Evolutionary conservation across 2,113 vertebrate species (phyloP).

Genomic region (Sinocyclocheilus grahami): DNA sequence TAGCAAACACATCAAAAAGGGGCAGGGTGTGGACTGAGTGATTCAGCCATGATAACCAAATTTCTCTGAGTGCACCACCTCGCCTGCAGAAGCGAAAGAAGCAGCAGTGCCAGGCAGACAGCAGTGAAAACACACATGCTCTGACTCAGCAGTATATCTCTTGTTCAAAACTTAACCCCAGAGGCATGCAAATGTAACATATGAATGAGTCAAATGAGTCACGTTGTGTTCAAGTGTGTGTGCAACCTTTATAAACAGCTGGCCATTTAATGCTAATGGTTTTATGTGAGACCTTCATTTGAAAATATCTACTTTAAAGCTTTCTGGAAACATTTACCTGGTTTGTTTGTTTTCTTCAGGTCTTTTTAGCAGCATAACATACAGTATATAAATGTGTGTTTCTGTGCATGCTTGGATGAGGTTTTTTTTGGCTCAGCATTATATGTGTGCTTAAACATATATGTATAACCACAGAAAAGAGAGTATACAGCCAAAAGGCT

Average conservation of each 20-base stretch:
- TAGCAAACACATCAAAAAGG: conserved; percentile 79
- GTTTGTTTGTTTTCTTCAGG: neutral
- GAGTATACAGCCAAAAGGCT: neutral
- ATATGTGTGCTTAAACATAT: neutral
- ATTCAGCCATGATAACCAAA: conserved; percentile 54
- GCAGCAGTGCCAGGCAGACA: conserved; percentile 29
- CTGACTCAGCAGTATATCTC: conserved; percentile 17
- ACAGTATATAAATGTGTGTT: neutral
- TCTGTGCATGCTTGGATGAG: neutral
- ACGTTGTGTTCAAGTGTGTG: neutral
- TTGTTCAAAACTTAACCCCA: neutral
- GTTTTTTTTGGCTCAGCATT: neutral
- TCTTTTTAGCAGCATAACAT: neutral
- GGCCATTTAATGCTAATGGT: neutral
- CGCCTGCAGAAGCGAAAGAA: neutral
- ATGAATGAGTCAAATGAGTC: conserved; percentile 22
- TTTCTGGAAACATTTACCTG: neutral
- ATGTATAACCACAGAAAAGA: neutral
- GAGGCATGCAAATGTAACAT: neutral
- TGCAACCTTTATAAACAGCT: neutral
- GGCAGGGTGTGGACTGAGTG: conserved; percentile 52
- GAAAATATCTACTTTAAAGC: neutral
- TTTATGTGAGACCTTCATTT: neutral
- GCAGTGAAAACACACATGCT: conserved; percentile 10
- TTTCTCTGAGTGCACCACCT: conserved; percentile 22